Base-by-base conservation (phyloP, 2,888 invertebrate genomes). In the Heteromurus nitidus region DNA sequence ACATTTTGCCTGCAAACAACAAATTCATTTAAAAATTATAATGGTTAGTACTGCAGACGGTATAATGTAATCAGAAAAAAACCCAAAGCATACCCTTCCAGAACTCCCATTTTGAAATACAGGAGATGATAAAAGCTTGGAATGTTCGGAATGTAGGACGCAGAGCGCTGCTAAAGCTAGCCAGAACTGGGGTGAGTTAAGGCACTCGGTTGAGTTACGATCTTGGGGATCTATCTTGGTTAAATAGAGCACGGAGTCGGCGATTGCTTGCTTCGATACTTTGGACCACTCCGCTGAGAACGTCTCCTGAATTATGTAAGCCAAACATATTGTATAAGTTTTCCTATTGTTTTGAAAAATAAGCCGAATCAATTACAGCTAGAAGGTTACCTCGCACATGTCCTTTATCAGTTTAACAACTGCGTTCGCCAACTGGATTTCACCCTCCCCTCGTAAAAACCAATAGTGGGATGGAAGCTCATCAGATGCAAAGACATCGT, bases 101-200 rank as follows among this genome's bases (percentile, higher is more conserved):
- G 91, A 91, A 50, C 91, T 89, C 87, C 93, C 93, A 87, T 92
- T 93, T 94, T 95, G 83, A 55, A 84, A 95, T 87, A 95, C 94
- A 0, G 94, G 94, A 28, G 94, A 94, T 0, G 94, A 94, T 74
- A 94, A 89, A 82, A 93, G 90, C 87, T 97, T 96, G 0, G 96
- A 95, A 88, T 98, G 96, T 83, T 96, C 95, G 75, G 95, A 94
- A 88, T 97, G 96, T 85, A 98, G 91, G 2, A 98, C 96, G 89
- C 98, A 97, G 16, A 99, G 92, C 0, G 98, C 95, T 0, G 98
- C 96, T 69, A 99, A 90, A 0, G 97, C 95, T 87, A 98, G 90
- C 99, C 99, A 99, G 70, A 97, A 91, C 0, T 95, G 94, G 1
- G 97, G 95, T 31, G 94, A 93, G 87, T 93, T 93, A 60, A 97